Conservation (phyloP, 2,888 invertebrate genomes). For the Scelioninae gen. 1 region DNA sequence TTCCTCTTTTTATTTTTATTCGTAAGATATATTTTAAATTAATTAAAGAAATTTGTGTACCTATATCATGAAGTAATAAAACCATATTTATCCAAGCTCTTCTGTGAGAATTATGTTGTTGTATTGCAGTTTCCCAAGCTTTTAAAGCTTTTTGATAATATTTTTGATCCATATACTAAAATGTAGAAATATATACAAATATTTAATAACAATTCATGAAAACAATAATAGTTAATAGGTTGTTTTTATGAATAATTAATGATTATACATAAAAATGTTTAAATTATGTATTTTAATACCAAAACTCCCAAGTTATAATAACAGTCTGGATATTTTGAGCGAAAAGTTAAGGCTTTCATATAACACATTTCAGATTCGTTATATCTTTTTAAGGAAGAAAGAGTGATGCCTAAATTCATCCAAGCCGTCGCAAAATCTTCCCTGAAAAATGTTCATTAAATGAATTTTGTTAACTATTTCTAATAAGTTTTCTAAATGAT, state of each 20-base stretch:
- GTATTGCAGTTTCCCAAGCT: constrained; percentile 93
- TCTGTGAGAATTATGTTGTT: constrained; percentile 90
- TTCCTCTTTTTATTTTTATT: too few relatives aligned
- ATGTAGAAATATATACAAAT: constrained; percentile 16
- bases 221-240: too few relatives aligned
- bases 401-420: constrained; percentile 99
- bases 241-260: background rate
- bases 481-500: too few relatives aligned
- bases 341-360: constrained; percentile 90
- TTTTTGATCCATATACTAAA: constrained; percentile 92
- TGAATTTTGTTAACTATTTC: background rate
- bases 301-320: constrained; percentile 97
- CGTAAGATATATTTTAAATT: too few relatives aligned
- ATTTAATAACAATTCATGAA: too few relatives aligned
- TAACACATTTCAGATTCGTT: constrained; percentile 92
- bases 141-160: constrained; percentile 90
- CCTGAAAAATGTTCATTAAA: constrained; percentile 84
- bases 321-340: constrained; percentile 95
- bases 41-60: too few relatives aligned
- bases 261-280: constrained; percentile 7
- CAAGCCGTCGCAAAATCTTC: constrained; percentile 97
- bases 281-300: too few relatives aligned
- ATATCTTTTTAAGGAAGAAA: constrained; percentile 89
- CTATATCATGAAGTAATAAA: constrained; percentile 92
- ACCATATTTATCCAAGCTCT: constrained; percentile 97